Conservation (phyloP, 2,888 invertebrate genomes). For the Daptonema setosum region DNA sequence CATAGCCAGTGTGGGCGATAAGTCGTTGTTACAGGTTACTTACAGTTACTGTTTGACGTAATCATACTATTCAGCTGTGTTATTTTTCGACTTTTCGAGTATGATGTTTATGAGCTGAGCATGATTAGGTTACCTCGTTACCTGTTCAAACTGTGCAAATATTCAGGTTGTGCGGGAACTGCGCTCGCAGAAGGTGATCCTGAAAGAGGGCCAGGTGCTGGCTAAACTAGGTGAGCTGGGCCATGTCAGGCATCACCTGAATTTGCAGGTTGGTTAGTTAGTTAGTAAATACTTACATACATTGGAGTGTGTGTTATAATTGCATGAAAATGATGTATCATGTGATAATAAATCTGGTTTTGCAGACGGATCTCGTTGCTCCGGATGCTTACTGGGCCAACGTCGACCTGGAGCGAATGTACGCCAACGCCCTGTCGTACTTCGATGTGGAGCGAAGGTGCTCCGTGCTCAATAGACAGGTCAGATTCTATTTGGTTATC, state of each 20-base stretch:
- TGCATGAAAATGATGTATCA: not conserved
- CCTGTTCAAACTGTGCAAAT: no score
- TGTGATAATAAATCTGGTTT: not conserved
- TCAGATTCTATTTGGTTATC: not conserved
- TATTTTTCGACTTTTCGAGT: no score
- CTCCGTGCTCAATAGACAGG: not conserved
- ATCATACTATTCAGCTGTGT: no score
- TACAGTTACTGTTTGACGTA: no score
- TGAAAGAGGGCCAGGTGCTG: not conserved
- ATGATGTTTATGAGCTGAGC: no score
- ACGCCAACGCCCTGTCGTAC: not conserved
- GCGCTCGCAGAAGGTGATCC: not conserved
- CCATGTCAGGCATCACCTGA: no score
- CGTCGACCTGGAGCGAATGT: not conserved
- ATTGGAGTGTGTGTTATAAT: no score
- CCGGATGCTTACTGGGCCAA: not conserved
- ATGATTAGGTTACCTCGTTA: no score
- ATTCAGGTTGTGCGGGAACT: no score
- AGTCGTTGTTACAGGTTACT: not conserved
- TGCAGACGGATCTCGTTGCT: not conserved
- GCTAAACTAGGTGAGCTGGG: not conserved
- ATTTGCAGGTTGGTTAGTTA: not conserved
- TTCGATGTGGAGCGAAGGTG: not conserved
- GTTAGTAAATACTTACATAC: not conserved
- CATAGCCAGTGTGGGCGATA: not conserved